A percentile compares a stretch with the other conserved stretches of the same genome.
These are phyloP conservation scores for Perca schrenkii DNA, from an alignment of 2,113 vertebrate species.

Conservation along the genomic window DNA sequence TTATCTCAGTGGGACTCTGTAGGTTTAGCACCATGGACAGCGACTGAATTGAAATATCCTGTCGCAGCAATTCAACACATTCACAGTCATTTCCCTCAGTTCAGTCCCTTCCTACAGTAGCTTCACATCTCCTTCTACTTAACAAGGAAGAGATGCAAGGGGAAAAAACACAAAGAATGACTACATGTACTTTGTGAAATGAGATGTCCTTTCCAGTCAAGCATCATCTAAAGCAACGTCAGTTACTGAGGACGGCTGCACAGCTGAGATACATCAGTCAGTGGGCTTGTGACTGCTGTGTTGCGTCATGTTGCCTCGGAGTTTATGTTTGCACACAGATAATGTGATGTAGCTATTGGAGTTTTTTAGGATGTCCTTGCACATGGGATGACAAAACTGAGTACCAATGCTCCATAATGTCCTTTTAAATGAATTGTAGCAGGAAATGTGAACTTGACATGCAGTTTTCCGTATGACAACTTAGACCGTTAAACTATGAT, in stretches of 20 bases:
- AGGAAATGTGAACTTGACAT: slow-evolving; percentile 10
- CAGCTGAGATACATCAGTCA: slow-evolving; percentile 25
- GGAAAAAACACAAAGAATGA: background rate
- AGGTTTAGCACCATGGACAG: slow-evolving; percentile 57
- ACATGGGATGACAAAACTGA: background rate
- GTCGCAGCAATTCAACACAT: background rate
- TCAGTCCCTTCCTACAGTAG: background rate
- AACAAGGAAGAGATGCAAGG: background rate
- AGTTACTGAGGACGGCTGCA: slow-evolving; percentile 12
- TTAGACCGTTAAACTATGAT: background rate
- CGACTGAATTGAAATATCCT: too few species aligned
- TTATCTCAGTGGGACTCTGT: background rate
- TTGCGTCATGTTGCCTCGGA: background rate
- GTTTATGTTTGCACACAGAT: slow-evolving; percentile 7
- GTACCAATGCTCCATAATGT: background rate
- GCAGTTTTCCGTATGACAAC: background rate
- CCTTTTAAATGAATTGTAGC: background rate
- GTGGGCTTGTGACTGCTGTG: slow-evolving; percentile 20
- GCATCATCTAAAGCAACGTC: slow-evolving; percentile 1
- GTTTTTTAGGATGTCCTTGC: slow-evolving; percentile 9
- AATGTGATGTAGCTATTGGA: background rate
- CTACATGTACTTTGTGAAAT: background rate
- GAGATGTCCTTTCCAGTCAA: slow-evolving; percentile 25
- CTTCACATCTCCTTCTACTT: background rate
- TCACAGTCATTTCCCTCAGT: background rate